These are phyloP conservation scores for Acromyrmex echinatior DNA, from an alignment of 1,140 invertebrate species.

Conservation along the genomic window DNA sequence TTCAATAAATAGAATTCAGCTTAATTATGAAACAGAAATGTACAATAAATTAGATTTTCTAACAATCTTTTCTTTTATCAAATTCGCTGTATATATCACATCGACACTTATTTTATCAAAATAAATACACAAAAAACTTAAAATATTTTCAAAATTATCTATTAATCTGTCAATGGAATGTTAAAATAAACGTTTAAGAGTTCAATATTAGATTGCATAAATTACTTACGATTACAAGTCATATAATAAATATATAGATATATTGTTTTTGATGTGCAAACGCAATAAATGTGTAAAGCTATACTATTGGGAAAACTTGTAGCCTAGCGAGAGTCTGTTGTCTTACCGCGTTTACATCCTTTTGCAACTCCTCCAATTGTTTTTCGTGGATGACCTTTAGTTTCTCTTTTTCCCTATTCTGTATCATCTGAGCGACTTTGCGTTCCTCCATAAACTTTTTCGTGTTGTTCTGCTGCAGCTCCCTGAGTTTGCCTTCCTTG, in stretches of 20 bases:
- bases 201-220: neutral
- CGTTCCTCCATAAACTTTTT: conserved; percentile 99
- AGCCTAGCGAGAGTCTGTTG: conserved; percentile 37
- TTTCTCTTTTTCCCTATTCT: conserved; percentile 97
- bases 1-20: conserved; percentile 32
- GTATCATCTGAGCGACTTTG: conserved; percentile 95
- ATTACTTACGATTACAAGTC: neutral
- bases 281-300: neutral
- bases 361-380: conserved; percentile 95
- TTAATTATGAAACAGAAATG: conserved; percentile 24
- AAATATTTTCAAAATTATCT: neutral
- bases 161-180: neutral
- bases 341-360: conserved; percentile 96
- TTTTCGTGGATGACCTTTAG: conserved; percentile 96
- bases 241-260: neutral
- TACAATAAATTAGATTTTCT: neutral
- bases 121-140: conserved; percentile 22
- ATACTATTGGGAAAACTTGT: conserved; percentile 22
- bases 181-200: conserved; percentile 7
- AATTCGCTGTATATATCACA: neutral
- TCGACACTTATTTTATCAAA: neutral
- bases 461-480: conserved; percentile 99
- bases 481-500: conserved; percentile 96
- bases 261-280: neutral
- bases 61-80: neutral